Evolutionary conservation across 2,888 invertebrate genomes (phyloP), one percentile per base, ranked within the genome.

Genomic region (Automeris io): DNA sequence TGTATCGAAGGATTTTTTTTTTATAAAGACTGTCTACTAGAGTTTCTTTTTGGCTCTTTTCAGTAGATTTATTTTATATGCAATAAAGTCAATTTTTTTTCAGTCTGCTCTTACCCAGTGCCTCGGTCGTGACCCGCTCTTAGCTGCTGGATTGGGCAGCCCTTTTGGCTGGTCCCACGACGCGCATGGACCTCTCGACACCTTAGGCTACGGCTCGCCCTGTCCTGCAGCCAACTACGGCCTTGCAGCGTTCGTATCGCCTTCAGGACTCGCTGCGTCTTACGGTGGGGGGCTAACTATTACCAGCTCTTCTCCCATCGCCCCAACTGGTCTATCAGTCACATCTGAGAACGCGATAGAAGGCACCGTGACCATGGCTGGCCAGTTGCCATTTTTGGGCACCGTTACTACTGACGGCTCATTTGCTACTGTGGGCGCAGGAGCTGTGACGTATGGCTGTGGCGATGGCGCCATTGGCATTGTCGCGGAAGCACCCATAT

Each of bases 341-440:
- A 39, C 54, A 5, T 66, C 66, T 12, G 61, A 66, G 37, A 63
- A 66, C 41, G 54, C 41, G 1, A 58, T 63, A 23, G 61, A 54
- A 22, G 70, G 69, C 0, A 37, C 42, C 2, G 34, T 69, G 2
- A 45, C 52, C 11, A 54, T 60, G 4, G 42, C 47, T 4, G 67
- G 67, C 12, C 54, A 57, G 40, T 50, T 66, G 36, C 65, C 65
- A 1, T 60, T 68, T 42, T 39, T 58, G n/a, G 60, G 63, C 3
- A 45, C 52, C 3, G 57, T 64, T 1, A 45, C 40, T 13, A 18
- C 72, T 23, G 59, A 65, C 31, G 70, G 70, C 1, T 49, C 45
- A n/a, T 33, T 71, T 5, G 65, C 68, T 8, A 57, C 68, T 4
- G 54, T 49, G 35, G 69, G 69, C 1, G 40, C 54, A 33, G 63